These are phyloP conservation scores for Rhegmatorhina hoffmannsi DNA, from an alignment of 2,113 vertebrate species.

Conservation along the genomic window DNA sequence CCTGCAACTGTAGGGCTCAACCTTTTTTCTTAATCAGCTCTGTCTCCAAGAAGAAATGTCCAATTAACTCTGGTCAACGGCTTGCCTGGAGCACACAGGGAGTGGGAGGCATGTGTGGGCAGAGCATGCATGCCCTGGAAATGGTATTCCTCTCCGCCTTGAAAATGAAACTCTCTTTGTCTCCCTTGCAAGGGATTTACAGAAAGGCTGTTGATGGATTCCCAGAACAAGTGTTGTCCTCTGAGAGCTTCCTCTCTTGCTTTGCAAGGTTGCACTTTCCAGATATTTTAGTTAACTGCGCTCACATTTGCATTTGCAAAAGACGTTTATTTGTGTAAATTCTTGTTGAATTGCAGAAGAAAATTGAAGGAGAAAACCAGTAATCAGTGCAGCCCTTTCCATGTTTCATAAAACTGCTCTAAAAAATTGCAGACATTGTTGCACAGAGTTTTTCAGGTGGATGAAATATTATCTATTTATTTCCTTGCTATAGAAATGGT, in stretches of 20 bases:
- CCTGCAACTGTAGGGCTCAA: not conserved
- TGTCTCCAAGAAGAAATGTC: not conserved
- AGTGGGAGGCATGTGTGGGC: not conserved
- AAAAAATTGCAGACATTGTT: not conserved
- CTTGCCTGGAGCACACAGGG: not conserved
- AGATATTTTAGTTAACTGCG: not conserved
- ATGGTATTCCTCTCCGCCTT: not conserved
- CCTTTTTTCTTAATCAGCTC: not conserved
- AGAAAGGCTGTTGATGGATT: not conserved
- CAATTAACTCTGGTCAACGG: accelerated
- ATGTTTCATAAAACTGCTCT: not conserved
- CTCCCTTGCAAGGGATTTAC: not conserved
- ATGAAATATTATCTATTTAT: not conserved
- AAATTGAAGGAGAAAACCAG: not conserved
- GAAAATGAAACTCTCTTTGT: not conserved
- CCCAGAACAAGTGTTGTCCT: not conserved
- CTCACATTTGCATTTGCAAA: accelerated
- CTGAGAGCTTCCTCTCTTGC: not conserved
- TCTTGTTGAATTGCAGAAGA: not conserved
- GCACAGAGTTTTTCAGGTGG: not conserved
- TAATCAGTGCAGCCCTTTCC: not conserved
- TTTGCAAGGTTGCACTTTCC: not conserved
- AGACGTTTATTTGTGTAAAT: not conserved
- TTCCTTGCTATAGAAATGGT: not conserved
- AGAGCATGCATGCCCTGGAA: not conserved